phyloP scores from a whole-genome alignment of 2,888 invertebrate genomes.

The Coremacera marginata region DNA sequence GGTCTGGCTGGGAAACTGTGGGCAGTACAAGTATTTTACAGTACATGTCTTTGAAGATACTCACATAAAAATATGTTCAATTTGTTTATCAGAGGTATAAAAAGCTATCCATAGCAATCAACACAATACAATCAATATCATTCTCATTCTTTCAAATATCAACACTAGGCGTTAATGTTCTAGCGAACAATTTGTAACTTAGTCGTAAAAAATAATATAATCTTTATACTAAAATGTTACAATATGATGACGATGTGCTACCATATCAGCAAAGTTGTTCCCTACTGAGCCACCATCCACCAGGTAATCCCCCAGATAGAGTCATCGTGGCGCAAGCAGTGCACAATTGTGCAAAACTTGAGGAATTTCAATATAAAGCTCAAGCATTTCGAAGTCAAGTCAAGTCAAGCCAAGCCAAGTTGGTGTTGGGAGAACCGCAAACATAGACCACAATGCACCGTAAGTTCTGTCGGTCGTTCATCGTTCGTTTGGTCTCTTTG shows the following conservation, averaged over 20 bases:
- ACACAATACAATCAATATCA: not conserved
- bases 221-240: not conserved
- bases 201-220: not conserved
- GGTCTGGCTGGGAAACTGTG: too few species aligned
- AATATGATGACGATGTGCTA: not conserved
- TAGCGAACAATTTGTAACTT: not conserved
- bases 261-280: not conserved
- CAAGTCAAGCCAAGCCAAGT: not conserved
- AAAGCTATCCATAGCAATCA: not conserved
- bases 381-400: not conserved
- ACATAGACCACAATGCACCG: slow-evolving; percentile 28
- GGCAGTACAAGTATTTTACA: too few species aligned
- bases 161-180: too few species aligned
- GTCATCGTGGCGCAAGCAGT: slow-evolving; percentile 29
- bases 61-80: too few species aligned
- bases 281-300: too few species aligned
- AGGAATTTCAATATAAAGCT: slow-evolving; percentile 15
- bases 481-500: not conserved
- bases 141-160: too few species aligned
- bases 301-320: slow-evolving; percentile 34
- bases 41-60: too few species aligned
- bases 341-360: slow-evolving; percentile 31
- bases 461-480: slow-evolving; percentile 1
- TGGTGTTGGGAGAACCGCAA: not conserved
- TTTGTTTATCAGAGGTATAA: not conserved